phyloP scores from a whole-genome alignment of 2,797 vertebrate genomes.

The Lates japonicus region DNA sequence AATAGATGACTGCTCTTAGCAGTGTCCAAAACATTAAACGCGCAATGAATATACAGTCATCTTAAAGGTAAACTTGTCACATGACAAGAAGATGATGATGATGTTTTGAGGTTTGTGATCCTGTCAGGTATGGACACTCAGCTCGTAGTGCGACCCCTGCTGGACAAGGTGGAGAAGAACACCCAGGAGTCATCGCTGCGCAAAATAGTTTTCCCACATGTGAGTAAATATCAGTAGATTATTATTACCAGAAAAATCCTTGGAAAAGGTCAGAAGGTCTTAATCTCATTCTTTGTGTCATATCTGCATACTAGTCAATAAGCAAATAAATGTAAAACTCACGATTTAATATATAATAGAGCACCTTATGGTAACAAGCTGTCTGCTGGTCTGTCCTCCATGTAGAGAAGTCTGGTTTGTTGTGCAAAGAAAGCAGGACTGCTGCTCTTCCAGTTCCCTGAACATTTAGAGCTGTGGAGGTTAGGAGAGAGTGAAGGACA shows the following conservation, averaged over 20 bases:
- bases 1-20: neutral
- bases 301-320: neutral
- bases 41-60: neutral
- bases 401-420: constrained; percentile 88
- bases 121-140: constrained; percentile 92
- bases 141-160: constrained; percentile 92
- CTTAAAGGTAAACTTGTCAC: neutral
- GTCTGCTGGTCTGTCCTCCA: neutral
- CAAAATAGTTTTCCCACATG: constrained; percentile 92
- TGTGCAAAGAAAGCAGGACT: constrained; percentile 91
- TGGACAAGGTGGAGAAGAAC: constrained; percentile 91
- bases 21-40: neutral
- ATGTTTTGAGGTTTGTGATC: neutral
- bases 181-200: constrained; percentile 85
- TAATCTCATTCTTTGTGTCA: no score
- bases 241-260: neutral
- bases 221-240: constrained; percentile 77
- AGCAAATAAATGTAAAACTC: neutral
- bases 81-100: neutral
- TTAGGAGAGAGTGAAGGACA: constrained; percentile 89
- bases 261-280: neutral
- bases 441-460: constrained; percentile 95
- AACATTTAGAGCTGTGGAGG: constrained; percentile 93
- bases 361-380: neutral
- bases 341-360: neutral